Evolutionary conservation across 2,888 invertebrate species (phyloP).

Genomic region (Acronicta aceris): DNA sequence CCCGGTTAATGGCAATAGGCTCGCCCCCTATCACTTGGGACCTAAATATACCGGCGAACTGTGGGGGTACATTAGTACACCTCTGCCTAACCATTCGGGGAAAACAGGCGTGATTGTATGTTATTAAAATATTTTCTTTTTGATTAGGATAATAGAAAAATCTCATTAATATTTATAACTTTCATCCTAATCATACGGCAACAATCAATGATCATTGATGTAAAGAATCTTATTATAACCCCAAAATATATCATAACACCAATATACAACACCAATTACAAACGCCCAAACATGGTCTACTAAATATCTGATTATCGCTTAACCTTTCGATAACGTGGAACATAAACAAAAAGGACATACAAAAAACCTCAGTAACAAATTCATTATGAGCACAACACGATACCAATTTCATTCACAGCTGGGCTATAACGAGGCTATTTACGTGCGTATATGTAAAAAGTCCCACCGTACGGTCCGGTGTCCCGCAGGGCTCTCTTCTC

Average conservation of each 20-base stretch:
- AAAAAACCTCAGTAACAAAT: conserved; percentile 73
- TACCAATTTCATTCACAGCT: conserved; percentile 86
- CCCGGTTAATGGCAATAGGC: no score
- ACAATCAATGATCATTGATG: conserved; percentile 40
- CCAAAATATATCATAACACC: conserved; percentile 51
- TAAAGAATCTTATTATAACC: conserved; percentile 40
- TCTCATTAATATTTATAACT: conserved; percentile 27
- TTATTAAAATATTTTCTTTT: no score
- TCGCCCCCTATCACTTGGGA: no score
- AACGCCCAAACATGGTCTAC: conserved; percentile 45
- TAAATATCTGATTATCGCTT: conserved; percentile 55
- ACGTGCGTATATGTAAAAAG: conserved; percentile 73
- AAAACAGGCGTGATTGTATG: no score
- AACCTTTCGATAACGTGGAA: conserved; percentile 58
- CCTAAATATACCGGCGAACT: no score
- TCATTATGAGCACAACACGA: conserved; percentile 81
- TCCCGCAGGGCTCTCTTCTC: conserved; percentile 76
- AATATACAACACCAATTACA: conserved; percentile 54
- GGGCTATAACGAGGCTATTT: conserved; percentile 80
- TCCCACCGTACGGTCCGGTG: conserved; percentile 58
- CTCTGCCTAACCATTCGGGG: no score
- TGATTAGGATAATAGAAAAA: no score
- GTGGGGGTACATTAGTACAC: no score
- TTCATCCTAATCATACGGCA: conserved; percentile 38
- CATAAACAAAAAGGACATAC: conserved; percentile 62